Base-by-base conservation (phyloP, 1,140 invertebrate genomes). In the Wiebesia pumilae region DNA sequence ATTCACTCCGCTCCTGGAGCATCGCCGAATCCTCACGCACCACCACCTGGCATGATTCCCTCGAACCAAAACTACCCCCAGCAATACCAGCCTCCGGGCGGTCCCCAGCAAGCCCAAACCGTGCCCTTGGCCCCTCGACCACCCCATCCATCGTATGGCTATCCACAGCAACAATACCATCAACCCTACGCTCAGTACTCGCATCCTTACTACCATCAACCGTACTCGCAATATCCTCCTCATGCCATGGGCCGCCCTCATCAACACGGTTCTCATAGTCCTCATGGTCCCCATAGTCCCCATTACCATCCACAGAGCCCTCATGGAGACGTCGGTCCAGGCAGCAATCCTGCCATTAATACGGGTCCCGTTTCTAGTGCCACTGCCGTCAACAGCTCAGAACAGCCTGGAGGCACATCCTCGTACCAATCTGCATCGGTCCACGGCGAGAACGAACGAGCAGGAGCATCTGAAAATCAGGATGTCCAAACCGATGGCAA, bases 181-280 rank as follows among this genome's bases (percentile, higher is more conserved):
- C 95, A 95, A 86, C 93, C 94, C 16, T 95, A 95, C 91, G 94
- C 95, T 3, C 95, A 95, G 83, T 94, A 94, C 67, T 91, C 94
- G 7, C 95, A 95, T 91, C 93, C 95, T 0, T 96, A 96, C 87
- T 96, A 96, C 90, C 94, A 95, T 90, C 94, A 95, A 81, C 94
- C 94, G 0, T 95, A 95, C 83, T 95, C 95, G 3, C 95, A 96
- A 21, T 96, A 96, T 88, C 92, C 94, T 2, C 93, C 93, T 0
- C 94, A 94, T 67, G 91, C 93, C 12, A 94, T 93, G 93, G 94
- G 90, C 87, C 94, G 94, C 33, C 94, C 95, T 1, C 95, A 95
- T 81, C 93, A 89, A 33, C 91, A 92, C 78, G 89, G 91, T 21
- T 93, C 93, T 54, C 93, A 92, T 54, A 91, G 91, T 71, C 91